These are phyloP conservation scores for Catharus ustulatus DNA, from an alignment of 2,797 vertebrate genomes.

Conservation along the genomic window DNA sequence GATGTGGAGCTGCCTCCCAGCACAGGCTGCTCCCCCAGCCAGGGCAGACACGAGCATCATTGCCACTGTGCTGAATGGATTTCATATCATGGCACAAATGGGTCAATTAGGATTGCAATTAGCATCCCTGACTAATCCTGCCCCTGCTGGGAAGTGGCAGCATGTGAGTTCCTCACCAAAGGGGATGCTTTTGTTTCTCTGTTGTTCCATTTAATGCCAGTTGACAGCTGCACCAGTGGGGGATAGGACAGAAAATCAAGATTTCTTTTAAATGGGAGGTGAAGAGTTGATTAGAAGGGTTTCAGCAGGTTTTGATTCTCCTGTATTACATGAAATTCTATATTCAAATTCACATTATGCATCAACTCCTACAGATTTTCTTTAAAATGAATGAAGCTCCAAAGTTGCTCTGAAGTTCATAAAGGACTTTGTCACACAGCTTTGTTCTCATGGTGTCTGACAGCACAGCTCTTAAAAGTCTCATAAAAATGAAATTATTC, in stretches of 20 bases:
- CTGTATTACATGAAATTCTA: conserved; percentile 13
- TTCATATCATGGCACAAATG: conserved; percentile 28
- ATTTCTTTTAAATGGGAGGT: conserved; percentile 9
- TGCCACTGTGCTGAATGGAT: conserved; percentile 20
- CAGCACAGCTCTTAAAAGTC: neutral
- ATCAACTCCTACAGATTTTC: conserved; percentile 14
- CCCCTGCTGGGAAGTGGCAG: conserved; percentile 57
- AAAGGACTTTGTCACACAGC: neutral
- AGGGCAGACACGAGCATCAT: neutral
- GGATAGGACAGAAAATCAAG: conserved; percentile 39
- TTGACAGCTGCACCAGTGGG: conserved; percentile 26
- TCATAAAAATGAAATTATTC: neutral
- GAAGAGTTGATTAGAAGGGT: conserved; percentile 1
- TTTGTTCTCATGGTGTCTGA: neutral
- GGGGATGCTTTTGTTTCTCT: conserved; percentile 45
- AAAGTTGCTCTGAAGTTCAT: conserved; percentile 1
- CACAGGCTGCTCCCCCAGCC: neutral
- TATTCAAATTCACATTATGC: conserved; percentile 6
- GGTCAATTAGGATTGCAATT: conserved; percentile 45
- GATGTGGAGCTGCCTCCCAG: neutral
- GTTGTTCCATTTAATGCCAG: neutral
- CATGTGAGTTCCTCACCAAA: conserved; percentile 33
- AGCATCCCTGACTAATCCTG: conserved; percentile 65
- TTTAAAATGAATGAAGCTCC: neutral
- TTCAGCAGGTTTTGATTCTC: conserved; percentile 8